Percentiles rank a stretch among this genome's conserved stretches.
phyloP scores from a whole-genome alignment of 1,140 invertebrate genomes.

The Euura saliciscinereae region DNA sequence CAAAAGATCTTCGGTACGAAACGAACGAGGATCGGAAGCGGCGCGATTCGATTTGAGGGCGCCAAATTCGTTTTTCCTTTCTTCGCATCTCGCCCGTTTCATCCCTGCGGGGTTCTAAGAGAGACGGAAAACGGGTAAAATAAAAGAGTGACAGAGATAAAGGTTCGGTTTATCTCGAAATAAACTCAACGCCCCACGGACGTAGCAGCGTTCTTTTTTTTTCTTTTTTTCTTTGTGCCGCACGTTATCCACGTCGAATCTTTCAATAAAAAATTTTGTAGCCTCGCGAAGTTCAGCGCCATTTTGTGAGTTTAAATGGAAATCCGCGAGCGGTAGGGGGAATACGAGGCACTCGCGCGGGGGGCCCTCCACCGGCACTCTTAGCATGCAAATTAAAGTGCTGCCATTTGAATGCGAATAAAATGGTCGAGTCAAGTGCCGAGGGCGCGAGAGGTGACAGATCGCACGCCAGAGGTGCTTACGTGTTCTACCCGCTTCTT shows the following conservation, averaged over 20 bases:
- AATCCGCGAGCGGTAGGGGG: constrained; percentile 43
- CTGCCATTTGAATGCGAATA: constrained; percentile 60
- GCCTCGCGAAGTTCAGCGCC: constrained; percentile 55
- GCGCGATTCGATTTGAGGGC: constrained; percentile 16
- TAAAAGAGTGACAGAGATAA: constrained; percentile 41
- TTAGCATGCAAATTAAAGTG: constrained; percentile 63
- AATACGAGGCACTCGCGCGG: constrained; percentile 26
- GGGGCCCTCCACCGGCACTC: constrained; percentile 39
- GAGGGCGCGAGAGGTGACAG: constrained; percentile 34
- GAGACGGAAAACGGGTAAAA: constrained; percentile 8
- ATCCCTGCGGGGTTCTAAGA: constrained; percentile 11
- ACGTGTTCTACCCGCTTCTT: constrained; percentile 42
- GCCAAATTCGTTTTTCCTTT: constrained; percentile 23
- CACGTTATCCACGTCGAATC: constrained; percentile 57
- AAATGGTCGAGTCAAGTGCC: constrained; percentile 46
- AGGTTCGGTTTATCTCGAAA: constrained; percentile 58
- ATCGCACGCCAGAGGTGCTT: constrained; percentile 50
- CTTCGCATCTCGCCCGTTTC: too few relatives aligned
- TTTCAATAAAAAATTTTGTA: constrained; percentile 63
- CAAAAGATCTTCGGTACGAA: constrained; percentile 20
- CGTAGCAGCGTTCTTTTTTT: constrained; percentile 21
- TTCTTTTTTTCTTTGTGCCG: constrained; percentile 14
- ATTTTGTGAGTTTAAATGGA: constrained; percentile 63
- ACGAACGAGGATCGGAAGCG: constrained; percentile 23
- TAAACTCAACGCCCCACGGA: constrained; percentile 34